These are phyloP conservation scores for Melanotus villosus DNA, from an alignment of 2,888 invertebrate genomes.

Conservation along the genomic window DNA sequence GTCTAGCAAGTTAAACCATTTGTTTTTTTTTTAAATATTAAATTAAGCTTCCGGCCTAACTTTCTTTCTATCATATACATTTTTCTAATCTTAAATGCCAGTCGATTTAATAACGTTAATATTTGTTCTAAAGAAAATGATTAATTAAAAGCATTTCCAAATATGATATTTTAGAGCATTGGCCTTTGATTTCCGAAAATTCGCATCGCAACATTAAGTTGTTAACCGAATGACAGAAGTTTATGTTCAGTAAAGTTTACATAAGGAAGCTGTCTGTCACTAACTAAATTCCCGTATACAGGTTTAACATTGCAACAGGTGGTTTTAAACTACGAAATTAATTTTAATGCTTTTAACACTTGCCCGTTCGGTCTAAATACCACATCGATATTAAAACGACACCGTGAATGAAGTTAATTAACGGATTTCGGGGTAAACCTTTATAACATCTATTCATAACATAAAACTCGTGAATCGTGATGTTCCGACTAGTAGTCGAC, in stretches of 20 bases:
- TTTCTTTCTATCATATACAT: too few relatives aligned
- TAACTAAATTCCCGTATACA: not conserved
- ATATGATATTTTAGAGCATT: too few relatives aligned
- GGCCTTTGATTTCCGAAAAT: conserved; percentile 31
- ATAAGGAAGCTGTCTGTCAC: not conserved
- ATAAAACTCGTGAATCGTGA: too few relatives aligned
- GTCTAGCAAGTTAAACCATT: too few relatives aligned
- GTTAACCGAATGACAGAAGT: too few relatives aligned
- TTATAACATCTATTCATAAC: too few relatives aligned
- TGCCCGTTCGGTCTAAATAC: conserved; percentile 14
- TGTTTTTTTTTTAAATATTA: too few relatives aligned
- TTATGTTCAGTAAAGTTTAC: not conserved
- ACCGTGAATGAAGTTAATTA: conserved; percentile 4
- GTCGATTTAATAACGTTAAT: too few relatives aligned
- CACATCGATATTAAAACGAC: conserved; percentile 13
- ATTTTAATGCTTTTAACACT: conserved; percentile 15
- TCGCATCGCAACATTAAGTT: conserved; percentile 22
- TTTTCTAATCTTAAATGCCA: too few relatives aligned
- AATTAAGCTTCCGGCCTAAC: too few relatives aligned
- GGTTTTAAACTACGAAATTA: conserved; percentile 6
- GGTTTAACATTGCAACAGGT: conserved; percentile 1
- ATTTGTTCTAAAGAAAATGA: too few relatives aligned
- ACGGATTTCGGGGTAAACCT: not conserved
- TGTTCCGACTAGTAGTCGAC: not conserved
- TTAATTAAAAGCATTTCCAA: too few relatives aligned